Base-by-base conservation (phyloP, 2,113 vertebrate genomes). In the Lathamus discolor region DNA sequence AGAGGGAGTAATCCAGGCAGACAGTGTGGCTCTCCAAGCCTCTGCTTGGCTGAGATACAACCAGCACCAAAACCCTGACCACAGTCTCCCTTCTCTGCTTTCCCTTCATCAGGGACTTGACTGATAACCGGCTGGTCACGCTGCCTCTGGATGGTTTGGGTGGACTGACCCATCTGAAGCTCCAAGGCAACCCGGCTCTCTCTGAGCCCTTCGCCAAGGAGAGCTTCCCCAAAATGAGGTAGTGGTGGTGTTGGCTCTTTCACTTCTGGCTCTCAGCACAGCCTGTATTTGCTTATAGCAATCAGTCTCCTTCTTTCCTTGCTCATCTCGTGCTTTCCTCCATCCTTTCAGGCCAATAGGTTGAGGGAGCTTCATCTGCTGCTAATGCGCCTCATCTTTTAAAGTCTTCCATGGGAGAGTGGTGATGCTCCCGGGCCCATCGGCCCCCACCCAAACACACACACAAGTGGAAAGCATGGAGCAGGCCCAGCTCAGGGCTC, bases 141-240 rank as follows among this genome's bases (percentile, higher is more conserved):
- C 92, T 99, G 67, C 99, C 99, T 11, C 96, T 99, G 95, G 97
- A 96, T 7, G 99, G 99, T 16, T 96, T 99, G 46, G 98, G 96
- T 24, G 97, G 98, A 86, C 96, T 99, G 85, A 99, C 98, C 44
- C 99, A 99, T 52, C 98, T 99, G 88, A 99, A 99, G 91, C 98
- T 99, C 88, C 98, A 96, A 94, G 99, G 99, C 85, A 99, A 99
- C 97, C 96, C 92, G 1, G 98, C 98, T 41, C 97, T 99, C 29
- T 99, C 98, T 1, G 98, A 98, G 72, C 97, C 98, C 70, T 99
- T 99, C 97, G 97, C 97, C 93, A 98, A 98, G 83, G 99, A 99
- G 92, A 98, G 98, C 74, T 99, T 99, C 92, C 99, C 99, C 69
- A 98, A 98, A 62, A 98, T 99, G 97, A 99, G 99, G 99, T 99